Base-by-base conservation (phyloP, 2,113 vertebrate species). In the Fregetta grallaria region DNA sequence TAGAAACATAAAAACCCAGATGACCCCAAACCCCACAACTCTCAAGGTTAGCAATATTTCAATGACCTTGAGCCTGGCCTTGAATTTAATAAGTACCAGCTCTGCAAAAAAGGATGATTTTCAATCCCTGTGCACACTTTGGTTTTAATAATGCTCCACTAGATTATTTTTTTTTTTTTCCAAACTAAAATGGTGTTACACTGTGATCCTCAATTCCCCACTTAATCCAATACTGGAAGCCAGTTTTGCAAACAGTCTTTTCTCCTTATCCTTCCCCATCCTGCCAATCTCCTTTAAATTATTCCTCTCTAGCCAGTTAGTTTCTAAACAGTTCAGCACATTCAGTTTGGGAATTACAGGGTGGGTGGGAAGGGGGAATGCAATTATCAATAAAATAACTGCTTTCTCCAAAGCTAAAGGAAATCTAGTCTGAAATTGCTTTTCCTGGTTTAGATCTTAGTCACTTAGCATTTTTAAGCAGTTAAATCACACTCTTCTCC, bases 31-130 rank as follows among this genome's bases (percentile, higher is more conserved):
- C 2, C 11, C 11, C 17, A 65, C 40, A 58, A 65, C 45, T 79
- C 81, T 79, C 74, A 85, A 75, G 58, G 30, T 25, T 45, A 76
- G 25, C 9, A 93, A 3, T 82, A 75, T 53, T 93, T 86, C 70
- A 85, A n/a, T 66, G 96, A 97, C 96, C 96, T 97, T 97, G 90
- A 95, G 45, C 13, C 36, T 58, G 70, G 93, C 73, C 89, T 95
- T 95, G 74, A 58, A 79, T 76, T 89, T 90, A 50, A 0, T 29
- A 86, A 61, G 13, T 5, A 80, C 29, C 15, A 91, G 49, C 36
- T 82, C 45, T 65, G 10, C 30, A 61, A 40, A 65, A 90, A 87
- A 82, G 6, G 19, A 68, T 29, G 4, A 58, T 38, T 91, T 93
- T 76, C 58, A 93, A 45, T 44, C 13, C 7, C 25, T 25, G 22